phyloP scores from a whole-genome alignment of 2,113 vertebrate genomes.

The Coryphaenoides rupestris region DNA sequence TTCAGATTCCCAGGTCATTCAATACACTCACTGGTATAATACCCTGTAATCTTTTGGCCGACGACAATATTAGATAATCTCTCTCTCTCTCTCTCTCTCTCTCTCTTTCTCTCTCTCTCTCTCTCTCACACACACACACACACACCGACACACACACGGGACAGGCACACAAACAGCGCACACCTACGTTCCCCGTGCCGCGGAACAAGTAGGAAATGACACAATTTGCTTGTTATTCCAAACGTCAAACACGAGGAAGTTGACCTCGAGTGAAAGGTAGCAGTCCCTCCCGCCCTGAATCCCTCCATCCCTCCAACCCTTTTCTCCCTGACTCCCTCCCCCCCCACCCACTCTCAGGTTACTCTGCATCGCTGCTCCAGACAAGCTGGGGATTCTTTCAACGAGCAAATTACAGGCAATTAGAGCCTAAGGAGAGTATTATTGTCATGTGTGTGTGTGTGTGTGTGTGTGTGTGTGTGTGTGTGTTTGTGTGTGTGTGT shows the following conservation, averaged over 20 bases:
- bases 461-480: no score
- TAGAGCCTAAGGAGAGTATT: constrained; percentile 75
- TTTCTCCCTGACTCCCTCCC: no score
- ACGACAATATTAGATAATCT: constrained; percentile 22
- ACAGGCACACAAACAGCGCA: constrained; percentile 2
- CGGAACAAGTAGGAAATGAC: constrained; percentile 66
- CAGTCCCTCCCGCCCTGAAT: no score
- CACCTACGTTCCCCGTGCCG: constrained; percentile 23
- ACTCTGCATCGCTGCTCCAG: constrained; percentile 62
- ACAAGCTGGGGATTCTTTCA: constrained; percentile 73
- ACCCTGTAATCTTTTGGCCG: constrained; percentile 29
- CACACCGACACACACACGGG: constrained; percentile 22
- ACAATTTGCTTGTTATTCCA: constrained; percentile 71
- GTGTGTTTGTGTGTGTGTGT: neutral
- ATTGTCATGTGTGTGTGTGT: no score
- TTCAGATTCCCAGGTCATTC: constrained; percentile 22
- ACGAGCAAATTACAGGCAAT: constrained; percentile 71
- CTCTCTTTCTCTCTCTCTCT: no score
- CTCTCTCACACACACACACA: constrained; percentile 1
- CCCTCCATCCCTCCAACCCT: constrained; percentile 43
- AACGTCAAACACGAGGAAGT: constrained; percentile 68
- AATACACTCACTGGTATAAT: constrained; percentile 1
- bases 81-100: no score
- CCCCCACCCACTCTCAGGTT: constrained; percentile 65
- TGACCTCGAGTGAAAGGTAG: constrained; percentile 63